These are phyloP conservation scores for Solea solea DNA, from an alignment of 2,113 vertebrate genomes.

Conservation along the genomic window DNA sequence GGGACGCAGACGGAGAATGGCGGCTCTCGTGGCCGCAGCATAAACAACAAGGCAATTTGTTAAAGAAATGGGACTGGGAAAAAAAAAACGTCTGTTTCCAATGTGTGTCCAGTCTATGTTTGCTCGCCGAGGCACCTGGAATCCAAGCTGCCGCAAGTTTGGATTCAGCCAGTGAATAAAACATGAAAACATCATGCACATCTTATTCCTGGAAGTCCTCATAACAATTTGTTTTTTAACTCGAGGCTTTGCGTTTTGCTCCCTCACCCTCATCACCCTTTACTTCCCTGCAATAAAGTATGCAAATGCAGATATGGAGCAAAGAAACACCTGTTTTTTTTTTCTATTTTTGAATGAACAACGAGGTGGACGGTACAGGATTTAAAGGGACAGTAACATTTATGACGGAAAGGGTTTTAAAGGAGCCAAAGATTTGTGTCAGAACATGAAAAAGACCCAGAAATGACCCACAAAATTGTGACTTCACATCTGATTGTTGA, in stretches of 20 bases:
- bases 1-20: slow-evolving; percentile 31
- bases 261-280: too few species aligned
- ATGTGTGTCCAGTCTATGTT: slow-evolving; percentile 45
- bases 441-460: too few species aligned
- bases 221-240: slow-evolving; percentile 1
- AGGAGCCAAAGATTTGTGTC: too few species aligned
- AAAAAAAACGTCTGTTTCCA: slow-evolving; percentile 59
- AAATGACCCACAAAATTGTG: too few species aligned
- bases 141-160: slow-evolving; percentile 27
- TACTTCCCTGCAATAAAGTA: neutral
- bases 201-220: slow-evolving; percentile 32
- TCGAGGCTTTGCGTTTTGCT: too few species aligned
- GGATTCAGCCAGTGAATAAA: slow-evolving; percentile 25
- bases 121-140: slow-evolving; percentile 45
- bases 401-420: too few species aligned
- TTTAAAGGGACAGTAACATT: too few species aligned
- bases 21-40: slow-evolving; percentile 40
- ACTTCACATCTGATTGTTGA: too few species aligned
- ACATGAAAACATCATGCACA: slow-evolving; percentile 38
- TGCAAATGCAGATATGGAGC: neutral
- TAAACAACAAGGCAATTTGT: slow-evolving; percentile 61
- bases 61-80: slow-evolving; percentile 66
- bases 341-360: neutral
- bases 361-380: neutral
- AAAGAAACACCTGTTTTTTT: neutral